Base-by-base conservation (phyloP, 2,888 invertebrate genomes). In the Liopterus haemorrhoidalis region DNA sequence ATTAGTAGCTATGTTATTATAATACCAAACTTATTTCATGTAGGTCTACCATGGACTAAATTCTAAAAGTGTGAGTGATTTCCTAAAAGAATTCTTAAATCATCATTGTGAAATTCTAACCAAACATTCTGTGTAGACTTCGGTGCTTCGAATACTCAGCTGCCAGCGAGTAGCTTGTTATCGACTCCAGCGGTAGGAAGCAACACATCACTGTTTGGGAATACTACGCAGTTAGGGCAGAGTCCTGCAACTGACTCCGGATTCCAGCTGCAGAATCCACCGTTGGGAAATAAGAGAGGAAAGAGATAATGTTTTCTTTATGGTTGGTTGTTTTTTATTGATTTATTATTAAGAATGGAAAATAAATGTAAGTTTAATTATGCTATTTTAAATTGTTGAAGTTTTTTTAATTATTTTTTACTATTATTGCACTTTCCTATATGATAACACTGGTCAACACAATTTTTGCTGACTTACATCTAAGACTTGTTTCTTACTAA, bases 221-320 rank as follows among this genome's bases (percentile, higher is more conserved):
- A 45, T 36, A 46, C 46, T 4, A 31, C 48, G 11, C 64, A 1
- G 51, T 46, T 20, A 27, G 62, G 2, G 61, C 53, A 51, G 54
- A 67, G 8, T 59, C 65, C 1, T 39, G 65, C 28, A 61, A 60
- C 52, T 47, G 52, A 56, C 22, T 48, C 52, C n/a, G 57, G 62
- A 55, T 83, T 83, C 67, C 80, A 81, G 58, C 71, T 84, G 28
- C 82, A 83, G 66, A 82, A 82, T 58, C 84, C 84, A 19, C 83
- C 83, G 18, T 61, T 70, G 22, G 76, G 78, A 39, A 75, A 72
- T 48, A 85, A 85, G 64, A 70, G 83, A 49, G 80, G 79, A 48
- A 83, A 83, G 59, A 79, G 81, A 48, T 63, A 54, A 53, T 38
- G 18, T 9, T 19, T 12, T 30, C 16, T 18, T 14, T 31, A 6